phyloP scores from a whole-genome alignment of 2,888 invertebrate genomes.

The Heteromurus nitidus region DNA sequence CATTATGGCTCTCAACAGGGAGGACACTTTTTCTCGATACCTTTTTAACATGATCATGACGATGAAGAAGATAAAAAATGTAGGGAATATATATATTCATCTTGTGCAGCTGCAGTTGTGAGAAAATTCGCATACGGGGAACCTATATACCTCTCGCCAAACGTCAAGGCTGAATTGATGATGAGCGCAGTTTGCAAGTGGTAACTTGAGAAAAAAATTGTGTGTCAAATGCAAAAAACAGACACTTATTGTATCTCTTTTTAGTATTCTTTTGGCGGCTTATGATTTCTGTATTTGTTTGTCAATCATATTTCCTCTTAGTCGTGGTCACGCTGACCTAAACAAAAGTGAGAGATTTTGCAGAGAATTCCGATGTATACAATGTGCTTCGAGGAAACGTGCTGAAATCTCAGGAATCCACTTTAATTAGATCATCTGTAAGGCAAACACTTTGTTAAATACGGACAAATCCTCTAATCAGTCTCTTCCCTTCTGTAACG shows the following conservation, averaged over 20 bases:
- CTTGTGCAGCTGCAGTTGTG: too few relatives aligned
- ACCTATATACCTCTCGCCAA: too few relatives aligned
- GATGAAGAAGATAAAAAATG: background rate
- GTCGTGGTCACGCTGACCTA: conserved; percentile 42
- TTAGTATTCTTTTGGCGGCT: background rate
- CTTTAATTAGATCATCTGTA: too few relatives aligned
- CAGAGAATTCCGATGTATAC: too few relatives aligned
- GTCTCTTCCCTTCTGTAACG: too few relatives aligned
- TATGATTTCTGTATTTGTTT: background rate
- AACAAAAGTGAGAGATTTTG: too few relatives aligned
- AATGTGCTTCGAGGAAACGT: too few relatives aligned
- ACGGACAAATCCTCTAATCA: too few relatives aligned
- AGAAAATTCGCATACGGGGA: conserved; percentile 5
- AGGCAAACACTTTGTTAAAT: too few relatives aligned
- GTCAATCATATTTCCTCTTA: conserved; percentile 1
- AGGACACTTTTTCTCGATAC: background rate
- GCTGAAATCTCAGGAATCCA: conserved; percentile 14
- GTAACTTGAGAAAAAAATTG: background rate
- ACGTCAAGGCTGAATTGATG: too few relatives aligned
- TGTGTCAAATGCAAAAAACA: conserved; percentile 1
- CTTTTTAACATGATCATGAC: conserved; percentile 7
- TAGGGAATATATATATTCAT: too few relatives aligned
- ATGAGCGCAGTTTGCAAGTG: background rate
- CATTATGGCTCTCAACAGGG: conserved; percentile 36
- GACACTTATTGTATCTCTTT: conserved; percentile 2